Conservation (phyloP, 2,888 invertebrate genomes). For the Apotomis capreana region DNA sequence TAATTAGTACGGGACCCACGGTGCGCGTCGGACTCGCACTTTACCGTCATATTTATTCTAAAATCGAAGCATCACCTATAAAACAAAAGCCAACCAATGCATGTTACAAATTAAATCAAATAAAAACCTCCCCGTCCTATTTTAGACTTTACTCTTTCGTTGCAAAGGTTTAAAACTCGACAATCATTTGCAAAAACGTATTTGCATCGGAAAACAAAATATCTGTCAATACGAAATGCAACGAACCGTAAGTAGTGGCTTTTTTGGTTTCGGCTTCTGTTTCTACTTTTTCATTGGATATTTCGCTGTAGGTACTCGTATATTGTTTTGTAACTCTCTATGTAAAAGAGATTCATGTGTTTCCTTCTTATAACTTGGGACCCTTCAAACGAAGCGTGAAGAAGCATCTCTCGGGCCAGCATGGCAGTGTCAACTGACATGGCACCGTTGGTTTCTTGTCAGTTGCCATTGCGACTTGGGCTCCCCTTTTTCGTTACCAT, state of each 20-base stretch:
- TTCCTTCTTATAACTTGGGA: too few relatives aligned
- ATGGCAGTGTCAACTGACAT: too few relatives aligned
- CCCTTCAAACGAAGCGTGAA: too few relatives aligned
- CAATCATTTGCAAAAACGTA: not conserved
- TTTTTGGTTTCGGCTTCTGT: too few relatives aligned
- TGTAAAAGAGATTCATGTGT: too few relatives aligned
- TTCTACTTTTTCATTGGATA: not conserved
- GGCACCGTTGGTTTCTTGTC: too few relatives aligned
- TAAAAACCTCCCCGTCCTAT: not conserved
- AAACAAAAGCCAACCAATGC: conserved; percentile 17
- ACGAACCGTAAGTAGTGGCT: conserved; percentile 47
- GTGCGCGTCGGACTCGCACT: too few relatives aligned
- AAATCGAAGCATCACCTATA: conserved; percentile 1
- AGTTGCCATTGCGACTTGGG: too few relatives aligned
- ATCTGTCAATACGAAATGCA: conserved; percentile 42
- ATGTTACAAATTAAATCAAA: conserved; percentile 23
- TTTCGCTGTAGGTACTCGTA: too few relatives aligned
- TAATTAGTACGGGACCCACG: too few relatives aligned
- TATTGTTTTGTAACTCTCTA: not conserved
- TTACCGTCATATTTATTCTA: conserved; percentile 1
- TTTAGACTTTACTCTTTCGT: not conserved
- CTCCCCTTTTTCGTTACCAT: too few relatives aligned
- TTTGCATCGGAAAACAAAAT: conserved; percentile 32
- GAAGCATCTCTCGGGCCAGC: too few relatives aligned
- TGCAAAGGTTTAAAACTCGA: not conserved